A percentile compares a stretch with the other conserved stretches of the same genome.
phyloP scores from a whole-genome alignment of 2,888 invertebrate species.

The Peribatodes rhomboidaria region DNA sequence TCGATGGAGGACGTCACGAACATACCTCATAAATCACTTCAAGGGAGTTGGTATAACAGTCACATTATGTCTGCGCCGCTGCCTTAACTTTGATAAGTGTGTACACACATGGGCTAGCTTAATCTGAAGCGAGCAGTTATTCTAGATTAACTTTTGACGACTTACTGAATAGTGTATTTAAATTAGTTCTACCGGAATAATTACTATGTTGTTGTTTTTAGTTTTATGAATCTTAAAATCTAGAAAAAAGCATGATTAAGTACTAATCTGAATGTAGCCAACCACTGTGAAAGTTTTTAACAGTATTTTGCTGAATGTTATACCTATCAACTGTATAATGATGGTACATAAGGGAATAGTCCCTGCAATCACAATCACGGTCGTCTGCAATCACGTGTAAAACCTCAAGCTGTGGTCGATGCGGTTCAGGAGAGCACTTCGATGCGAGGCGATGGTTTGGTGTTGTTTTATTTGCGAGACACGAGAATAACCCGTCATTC shows the following conservation, averaged over 20 bases:
- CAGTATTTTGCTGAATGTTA: not conserved
- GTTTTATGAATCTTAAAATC: too few relatives aligned
- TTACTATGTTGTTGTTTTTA: too few relatives aligned
- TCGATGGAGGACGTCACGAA: not conserved
- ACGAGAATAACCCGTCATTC: not conserved
- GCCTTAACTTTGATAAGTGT: not conserved
- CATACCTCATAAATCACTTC: not conserved
- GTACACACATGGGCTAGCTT: not conserved
- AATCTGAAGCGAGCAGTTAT: not conserved
- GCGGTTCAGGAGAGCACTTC: conserved; percentile 50
- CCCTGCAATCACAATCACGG: not conserved
- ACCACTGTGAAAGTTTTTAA: too few relatives aligned
- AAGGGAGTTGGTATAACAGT: not conserved
- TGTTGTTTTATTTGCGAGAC: conserved; percentile 16
- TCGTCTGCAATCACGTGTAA: conserved; percentile 57
- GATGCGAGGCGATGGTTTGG: conserved; percentile 13
- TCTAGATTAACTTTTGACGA: not conserved
- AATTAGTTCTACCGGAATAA: too few relatives aligned
- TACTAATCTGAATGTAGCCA: too few relatives aligned
- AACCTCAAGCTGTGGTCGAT: conserved; percentile 61
- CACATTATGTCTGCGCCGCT: not conserved
- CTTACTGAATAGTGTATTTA: not conserved
- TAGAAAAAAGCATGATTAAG: too few relatives aligned
- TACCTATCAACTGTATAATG: not conserved
- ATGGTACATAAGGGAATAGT: not conserved